Percentiles rank a stretch among this genome's conserved stretches.
These are phyloP conservation scores for Daboia siamensis DNA, from an alignment of 2,113 vertebrate genomes.

Conservation along the genomic window DNA sequence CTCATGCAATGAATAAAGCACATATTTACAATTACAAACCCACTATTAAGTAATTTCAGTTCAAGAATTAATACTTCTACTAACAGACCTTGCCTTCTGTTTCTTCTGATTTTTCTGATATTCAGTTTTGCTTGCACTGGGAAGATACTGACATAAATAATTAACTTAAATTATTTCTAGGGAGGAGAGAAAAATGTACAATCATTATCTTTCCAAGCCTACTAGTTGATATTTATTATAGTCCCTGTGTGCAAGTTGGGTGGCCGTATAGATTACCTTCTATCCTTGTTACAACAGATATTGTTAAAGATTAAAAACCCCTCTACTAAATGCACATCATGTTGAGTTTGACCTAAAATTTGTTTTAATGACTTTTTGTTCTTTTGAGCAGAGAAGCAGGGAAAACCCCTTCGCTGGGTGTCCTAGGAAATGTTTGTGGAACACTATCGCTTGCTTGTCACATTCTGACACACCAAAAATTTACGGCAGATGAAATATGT, in stretches of 20 bases:
- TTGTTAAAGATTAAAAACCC: not conserved
- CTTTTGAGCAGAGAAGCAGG: not conserved
- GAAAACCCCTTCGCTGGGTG: not conserved
- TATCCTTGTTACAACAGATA: not conserved
- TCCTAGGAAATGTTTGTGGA: not conserved
- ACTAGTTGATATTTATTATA: not conserved
- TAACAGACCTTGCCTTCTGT: not conserved
- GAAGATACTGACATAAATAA: not conserved
- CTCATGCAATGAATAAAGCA: not conserved
- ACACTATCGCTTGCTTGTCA: not conserved
- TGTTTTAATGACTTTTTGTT: not conserved
- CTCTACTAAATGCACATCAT: not conserved
- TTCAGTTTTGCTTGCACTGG: not conserved
- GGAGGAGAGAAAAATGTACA: not conserved
- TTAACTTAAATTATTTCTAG: not conserved
- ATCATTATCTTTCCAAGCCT: not conserved
- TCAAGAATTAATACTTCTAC: not conserved
- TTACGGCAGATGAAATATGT: not conserved
- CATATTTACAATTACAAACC: not conserved
- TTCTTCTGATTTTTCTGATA: not conserved
- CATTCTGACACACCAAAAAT: not conserved
- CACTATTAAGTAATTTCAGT: not conserved
- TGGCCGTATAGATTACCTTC: too few species aligned
- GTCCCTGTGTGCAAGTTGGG: not conserved
- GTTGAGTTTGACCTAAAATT: not conserved